Conservation (phyloP, 2,797 vertebrate genomes). For the Manis pentadactyla region DNA sequence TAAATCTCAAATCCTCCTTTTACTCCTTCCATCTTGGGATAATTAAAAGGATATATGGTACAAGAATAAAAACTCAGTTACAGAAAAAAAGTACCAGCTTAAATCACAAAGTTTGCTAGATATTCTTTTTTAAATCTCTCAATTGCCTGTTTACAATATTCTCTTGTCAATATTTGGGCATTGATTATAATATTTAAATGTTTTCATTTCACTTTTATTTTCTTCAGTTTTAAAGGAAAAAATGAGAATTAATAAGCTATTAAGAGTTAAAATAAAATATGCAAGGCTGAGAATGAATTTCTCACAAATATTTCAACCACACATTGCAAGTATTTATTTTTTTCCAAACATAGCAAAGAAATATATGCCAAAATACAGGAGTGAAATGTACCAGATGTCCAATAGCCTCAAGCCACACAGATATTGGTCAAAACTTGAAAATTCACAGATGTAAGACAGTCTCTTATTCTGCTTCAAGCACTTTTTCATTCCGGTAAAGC, state of each 20-base stretch:
- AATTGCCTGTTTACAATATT: neutral
- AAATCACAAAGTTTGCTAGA: neutral
- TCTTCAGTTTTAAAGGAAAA: neutral
- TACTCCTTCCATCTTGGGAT: neutral
- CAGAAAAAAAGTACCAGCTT: neutral
- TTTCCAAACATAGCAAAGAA: conserved; percentile 70
- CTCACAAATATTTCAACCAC: conserved; percentile 57
- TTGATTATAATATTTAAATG: neutral
- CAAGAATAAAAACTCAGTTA: neutral
- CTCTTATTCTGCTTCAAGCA: conserved; percentile 66
- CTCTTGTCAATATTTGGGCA: neutral
- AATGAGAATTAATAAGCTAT: neutral
- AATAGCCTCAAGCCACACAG: conserved; percentile 69
- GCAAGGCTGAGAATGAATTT: neutral
- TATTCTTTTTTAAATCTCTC: neutral
- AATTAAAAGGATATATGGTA: neutral
- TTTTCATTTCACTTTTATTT: neutral
- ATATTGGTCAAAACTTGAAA: conserved; percentile 76
- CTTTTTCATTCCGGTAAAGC: conserved; percentile 62
- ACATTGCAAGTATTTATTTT: conserved; percentile 55
- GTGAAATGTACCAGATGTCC: conserved; percentile 76
- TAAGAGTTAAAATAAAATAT: conserved; percentile 53
- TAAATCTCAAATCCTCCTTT: neutral
- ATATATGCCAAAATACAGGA: conserved; percentile 73
- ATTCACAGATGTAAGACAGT: conserved; percentile 74